Conservation (phyloP, 2,113 vertebrate species). For the Lutjanus erythropterus region DNA sequence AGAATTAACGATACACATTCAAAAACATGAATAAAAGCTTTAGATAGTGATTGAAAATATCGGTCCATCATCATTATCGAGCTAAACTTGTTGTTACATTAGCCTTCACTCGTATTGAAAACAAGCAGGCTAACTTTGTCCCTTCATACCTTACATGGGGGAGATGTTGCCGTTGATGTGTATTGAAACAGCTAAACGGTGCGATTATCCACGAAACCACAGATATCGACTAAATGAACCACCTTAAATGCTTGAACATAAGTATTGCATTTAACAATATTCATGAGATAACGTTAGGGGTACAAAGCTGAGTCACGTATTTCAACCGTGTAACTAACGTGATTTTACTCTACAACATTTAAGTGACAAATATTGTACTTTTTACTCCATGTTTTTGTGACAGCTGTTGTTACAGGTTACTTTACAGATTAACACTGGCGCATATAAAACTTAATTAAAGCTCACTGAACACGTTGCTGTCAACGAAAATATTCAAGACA, state of each 20-base stretch:
- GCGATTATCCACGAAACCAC: not conserved
- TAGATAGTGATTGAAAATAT: not conserved
- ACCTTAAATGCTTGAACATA: not conserved
- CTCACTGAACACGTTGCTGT: not conserved
- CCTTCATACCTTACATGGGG: not conserved
- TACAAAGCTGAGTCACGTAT: not conserved
- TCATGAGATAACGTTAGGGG: not conserved
- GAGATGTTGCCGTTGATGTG: no score
- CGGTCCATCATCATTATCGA: no score
- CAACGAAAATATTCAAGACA: not conserved
- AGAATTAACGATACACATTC: no score
- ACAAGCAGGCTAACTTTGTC: not conserved
- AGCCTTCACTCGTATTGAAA: not conserved
- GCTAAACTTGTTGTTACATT: not conserved
- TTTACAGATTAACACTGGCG: no score
- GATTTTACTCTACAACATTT: not conserved
- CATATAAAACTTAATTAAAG: no score
- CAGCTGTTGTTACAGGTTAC: no score
- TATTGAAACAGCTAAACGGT: not conserved
- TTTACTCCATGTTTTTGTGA: not conserved
- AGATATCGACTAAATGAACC: no score
- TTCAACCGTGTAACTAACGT: not conserved
- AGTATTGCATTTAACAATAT: not conserved
- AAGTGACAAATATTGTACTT: not conserved
- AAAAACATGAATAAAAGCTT: rapidly evolving